Conservation (phyloP, 1,140 invertebrate species). For the Musca vetustissima region DNA sequence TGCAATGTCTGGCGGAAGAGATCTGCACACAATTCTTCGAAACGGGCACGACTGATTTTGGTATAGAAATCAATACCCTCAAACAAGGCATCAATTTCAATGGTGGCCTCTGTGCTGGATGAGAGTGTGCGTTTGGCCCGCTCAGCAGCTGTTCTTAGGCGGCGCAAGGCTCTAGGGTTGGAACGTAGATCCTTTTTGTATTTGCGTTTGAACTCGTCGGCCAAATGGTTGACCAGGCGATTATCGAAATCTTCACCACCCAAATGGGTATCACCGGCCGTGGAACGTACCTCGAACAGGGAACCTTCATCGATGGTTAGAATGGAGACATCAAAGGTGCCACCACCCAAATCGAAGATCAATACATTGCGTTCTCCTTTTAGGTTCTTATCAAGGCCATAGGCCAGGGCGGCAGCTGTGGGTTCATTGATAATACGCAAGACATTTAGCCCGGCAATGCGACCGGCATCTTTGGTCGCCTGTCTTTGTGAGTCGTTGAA, state of each 20-base stretch:
- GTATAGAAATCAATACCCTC: slow-evolving; percentile 84
- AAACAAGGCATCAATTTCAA: slow-evolving; percentile 74
- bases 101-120: slow-evolving; percentile 67
- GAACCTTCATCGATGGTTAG: slow-evolving; percentile 83
- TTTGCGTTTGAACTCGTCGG: slow-evolving; percentile 80
- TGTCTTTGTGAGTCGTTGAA: slow-evolving; percentile 69
- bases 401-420: slow-evolving; percentile 73
- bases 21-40: slow-evolving; percentile 86
- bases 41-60: slow-evolving; percentile 78
- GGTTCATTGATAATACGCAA: slow-evolving; percentile 75
- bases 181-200: slow-evolving; percentile 75
- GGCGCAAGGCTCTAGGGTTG: slow-evolving; percentile 75
- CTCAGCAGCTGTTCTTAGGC: slow-evolving; percentile 75
- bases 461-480: slow-evolving; percentile 68
- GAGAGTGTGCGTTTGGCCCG: slow-evolving; percentile 69
- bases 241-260: slow-evolving; percentile 79
- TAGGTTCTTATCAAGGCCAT: slow-evolving; percentile 75
- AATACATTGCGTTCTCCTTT: slow-evolving; percentile 75
- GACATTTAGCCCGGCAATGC: slow-evolving; percentile 68
- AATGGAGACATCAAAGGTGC: slow-evolving; percentile 84
- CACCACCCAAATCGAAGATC: slow-evolving; percentile 74
- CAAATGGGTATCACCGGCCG: slow-evolving; percentile 74
- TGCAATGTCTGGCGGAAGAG: slow-evolving; percentile 69
- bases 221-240: slow-evolving; percentile 77
- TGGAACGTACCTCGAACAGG: slow-evolving; percentile 76